Base-by-base conservation (phyloP, 2,888 invertebrate genomes). In the Adineta ricciae region DNA sequence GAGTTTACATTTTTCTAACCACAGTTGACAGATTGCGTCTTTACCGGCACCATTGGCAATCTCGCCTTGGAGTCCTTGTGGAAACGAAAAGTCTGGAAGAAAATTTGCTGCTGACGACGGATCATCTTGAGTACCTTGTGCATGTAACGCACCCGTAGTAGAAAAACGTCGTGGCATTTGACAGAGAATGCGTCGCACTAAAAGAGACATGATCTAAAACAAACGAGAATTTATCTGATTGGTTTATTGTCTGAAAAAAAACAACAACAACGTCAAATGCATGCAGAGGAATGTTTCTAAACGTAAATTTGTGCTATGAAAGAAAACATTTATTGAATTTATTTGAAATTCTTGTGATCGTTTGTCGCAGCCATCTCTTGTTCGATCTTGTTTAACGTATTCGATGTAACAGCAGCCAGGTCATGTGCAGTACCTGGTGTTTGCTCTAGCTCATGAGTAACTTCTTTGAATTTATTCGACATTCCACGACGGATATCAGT, bases 401-500 rank as follows among this genome's bases (percentile, higher is more conserved):
- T 38, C 8, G 41, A 41, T 24, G 78, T 78, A 14, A 38, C 41
- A 41, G 78, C 38, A n/a, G 78, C 78, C 24, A 78, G 41, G 41
- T 78, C 78, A 41, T 78, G 78, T n/a, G 78, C 78, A 36, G 41
- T 78, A 78, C 41, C 41, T 24, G 78, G 41, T 41, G 78, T 41
- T 78, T 78, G 41, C n/a, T 78, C 78, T 24, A 78, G n/a, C 19
- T 78, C 78, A 41, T 41, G 41, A 9, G 78, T 41, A 19, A 78
- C 78, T 41, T 78, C 78, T 78, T 78, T 78, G 24, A 78, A 78
- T 78, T 78, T 78, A 78, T 78, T 78, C 9, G 38, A 41, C 78
- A 78, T 78, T 0, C 41, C 41, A 41, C 41, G 78, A 78, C 78
- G 78, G 24, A 78, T 78, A n/a, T 78, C 50, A 16, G 85, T 83